These are phyloP conservation scores for Congeria kusceri DNA, from an alignment of 2,888 invertebrate genomes.

Conservation along the genomic window DNA sequence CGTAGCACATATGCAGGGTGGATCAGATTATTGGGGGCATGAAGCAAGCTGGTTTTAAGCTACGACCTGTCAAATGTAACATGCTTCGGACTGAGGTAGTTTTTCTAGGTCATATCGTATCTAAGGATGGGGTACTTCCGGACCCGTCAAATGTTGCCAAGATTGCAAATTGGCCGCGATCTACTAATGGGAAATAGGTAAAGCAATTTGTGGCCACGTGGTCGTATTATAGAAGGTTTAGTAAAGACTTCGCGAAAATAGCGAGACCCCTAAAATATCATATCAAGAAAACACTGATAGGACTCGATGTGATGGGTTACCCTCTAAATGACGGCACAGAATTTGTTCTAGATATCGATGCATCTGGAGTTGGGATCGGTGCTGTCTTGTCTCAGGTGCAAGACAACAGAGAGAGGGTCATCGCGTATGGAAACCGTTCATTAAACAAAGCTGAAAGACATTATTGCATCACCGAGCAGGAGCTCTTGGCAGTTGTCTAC, in stretches of 20 bases:
- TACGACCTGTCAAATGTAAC: slow-evolving; percentile 21
- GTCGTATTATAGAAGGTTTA: slow-evolving; percentile 21
- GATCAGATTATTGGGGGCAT: slow-evolving; percentile 13
- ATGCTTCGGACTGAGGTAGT: slow-evolving; percentile 21
- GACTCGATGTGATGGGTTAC: slow-evolving; percentile 24
- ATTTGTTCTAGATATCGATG: slow-evolving; percentile 9
- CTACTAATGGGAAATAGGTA: slow-evolving; percentile 13
- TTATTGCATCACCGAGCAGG: slow-evolving; percentile 17
- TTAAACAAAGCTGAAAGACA: background rate
- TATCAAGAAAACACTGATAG: slow-evolving; percentile 6
- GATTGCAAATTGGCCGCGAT: slow-evolving; percentile 16
- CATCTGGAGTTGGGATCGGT: slow-evolving; percentile 13
- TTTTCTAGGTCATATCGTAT: slow-evolving; percentile 38
- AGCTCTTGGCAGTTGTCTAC: slow-evolving; percentile 25
- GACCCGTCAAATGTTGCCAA: slow-evolving; percentile 28
- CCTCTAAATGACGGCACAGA: background rate
- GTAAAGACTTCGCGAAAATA: slow-evolving; percentile 22
- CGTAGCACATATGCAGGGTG: slow-evolving; percentile 20
- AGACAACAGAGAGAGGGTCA: slow-evolving; percentile 1
- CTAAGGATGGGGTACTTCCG: slow-evolving; percentile 18
- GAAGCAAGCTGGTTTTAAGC: slow-evolving; percentile 18
- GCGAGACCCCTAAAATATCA: slow-evolving; percentile 9
- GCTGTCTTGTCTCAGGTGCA: background rate
- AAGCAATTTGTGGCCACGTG: slow-evolving; percentile 31
- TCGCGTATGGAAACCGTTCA: slow-evolving; percentile 1